Conservation (phyloP, 2,797 vertebrate genomes). For the Sandelia bainsii region DNA sequence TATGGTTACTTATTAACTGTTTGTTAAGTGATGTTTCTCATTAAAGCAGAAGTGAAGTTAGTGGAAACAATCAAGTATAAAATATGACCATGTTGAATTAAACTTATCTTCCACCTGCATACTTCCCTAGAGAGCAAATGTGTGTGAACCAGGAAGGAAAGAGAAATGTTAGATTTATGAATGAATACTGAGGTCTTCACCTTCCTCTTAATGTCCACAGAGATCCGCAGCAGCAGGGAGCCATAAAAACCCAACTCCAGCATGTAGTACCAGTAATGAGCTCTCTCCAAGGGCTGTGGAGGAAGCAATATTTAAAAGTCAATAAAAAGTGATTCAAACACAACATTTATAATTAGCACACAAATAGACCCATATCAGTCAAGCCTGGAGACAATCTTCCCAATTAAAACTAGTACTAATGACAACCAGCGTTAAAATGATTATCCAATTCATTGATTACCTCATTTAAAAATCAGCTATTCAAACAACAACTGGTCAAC, state of each 20-base stretch:
- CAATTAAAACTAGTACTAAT: not conserved
- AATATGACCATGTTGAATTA: not conserved
- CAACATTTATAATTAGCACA: not conserved
- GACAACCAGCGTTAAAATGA: no score
- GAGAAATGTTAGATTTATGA: not conserved
- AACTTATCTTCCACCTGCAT: not conserved
- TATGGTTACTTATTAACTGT: conserved; percentile 30
- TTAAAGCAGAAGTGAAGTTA: conserved; percentile 26
- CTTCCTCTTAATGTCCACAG: conserved; percentile 94
- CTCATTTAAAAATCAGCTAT: no score
- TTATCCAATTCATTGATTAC: no score
- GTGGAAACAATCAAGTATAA: not conserved
- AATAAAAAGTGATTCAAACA: not conserved
- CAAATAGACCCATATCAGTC: not conserved
- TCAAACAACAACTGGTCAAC: no score
- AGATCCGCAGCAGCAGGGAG: conserved; percentile 91
- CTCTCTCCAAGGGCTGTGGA: conserved; percentile 84
- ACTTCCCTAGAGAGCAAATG: conserved; percentile 12
- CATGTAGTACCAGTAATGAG: conserved; percentile 94
- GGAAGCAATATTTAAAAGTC: conserved; percentile 1
- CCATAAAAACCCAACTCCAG: conserved; percentile 93
- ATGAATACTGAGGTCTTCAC: conserved; percentile 70
- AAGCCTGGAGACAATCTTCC: not conserved
- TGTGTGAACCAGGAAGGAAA: not conserved
- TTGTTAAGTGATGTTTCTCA: conserved; percentile 1